These are phyloP conservation scores for Caenorhabditis auriculariae DNA, from an alignment of 2,888 invertebrate genomes.

Conservation along the genomic window DNA sequence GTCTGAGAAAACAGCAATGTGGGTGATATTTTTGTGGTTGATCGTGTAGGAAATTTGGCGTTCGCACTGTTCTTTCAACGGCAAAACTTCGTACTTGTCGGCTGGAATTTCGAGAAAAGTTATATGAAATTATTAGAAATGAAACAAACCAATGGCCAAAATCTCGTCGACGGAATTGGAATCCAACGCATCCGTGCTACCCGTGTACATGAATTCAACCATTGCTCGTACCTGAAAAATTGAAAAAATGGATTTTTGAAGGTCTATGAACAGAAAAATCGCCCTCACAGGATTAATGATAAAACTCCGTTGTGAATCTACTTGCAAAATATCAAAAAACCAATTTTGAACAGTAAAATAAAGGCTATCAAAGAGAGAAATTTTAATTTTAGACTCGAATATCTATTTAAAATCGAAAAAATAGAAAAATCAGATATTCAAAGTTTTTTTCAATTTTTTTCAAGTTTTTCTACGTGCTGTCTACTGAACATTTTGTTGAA, in stretches of 20 bases:
- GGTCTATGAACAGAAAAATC: too few relatives aligned
- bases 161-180: slow-evolving; percentile 46
- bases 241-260: background rate
- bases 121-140: slow-evolving; percentile 1
- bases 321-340: too few relatives aligned
- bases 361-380: too few relatives aligned
- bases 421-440: too few relatives aligned
- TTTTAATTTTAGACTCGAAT: too few relatives aligned
- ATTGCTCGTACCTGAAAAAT: slow-evolving; percentile 46
- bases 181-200: slow-evolving; percentile 36
- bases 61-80: slow-evolving; percentile 58
- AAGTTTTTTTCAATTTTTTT: too few relatives aligned
- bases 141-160: slow-evolving; percentile 39
- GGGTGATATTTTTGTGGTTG: slow-evolving; percentile 40
- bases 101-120: slow-evolving; percentile 27
- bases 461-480: too few relatives aligned
- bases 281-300: too few relatives aligned
- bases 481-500: too few relatives aligned
- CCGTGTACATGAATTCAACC: slow-evolving; percentile 60
- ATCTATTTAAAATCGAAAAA: too few relatives aligned
- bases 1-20: slow-evolving; percentile 48
- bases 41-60: slow-evolving; percentile 41
- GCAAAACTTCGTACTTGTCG: slow-evolving; percentile 57
- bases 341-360: too few relatives aligned
- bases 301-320: too few relatives aligned